These are phyloP conservation scores for Nymphalis polychloros DNA, from an alignment of 2,888 invertebrate species.

Conservation along the genomic window DNA sequence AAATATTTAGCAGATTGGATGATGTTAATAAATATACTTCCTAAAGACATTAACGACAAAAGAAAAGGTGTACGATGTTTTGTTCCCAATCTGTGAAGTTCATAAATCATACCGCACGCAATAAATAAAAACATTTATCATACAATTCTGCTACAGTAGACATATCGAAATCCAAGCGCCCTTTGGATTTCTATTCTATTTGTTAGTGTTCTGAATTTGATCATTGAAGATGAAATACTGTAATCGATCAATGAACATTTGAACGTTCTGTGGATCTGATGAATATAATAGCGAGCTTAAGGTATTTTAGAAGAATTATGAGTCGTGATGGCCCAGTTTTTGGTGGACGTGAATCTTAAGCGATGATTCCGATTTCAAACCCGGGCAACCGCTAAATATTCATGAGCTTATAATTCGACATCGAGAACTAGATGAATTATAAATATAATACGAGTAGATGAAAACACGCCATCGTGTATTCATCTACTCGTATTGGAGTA, in stretches of 20 bases:
- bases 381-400: too few species aligned
- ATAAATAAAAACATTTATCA: slow-evolving; percentile 5
- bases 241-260: background rate
- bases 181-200: background rate
- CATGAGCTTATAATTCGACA: too few species aligned
- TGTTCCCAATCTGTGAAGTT: background rate
- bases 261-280: background rate
- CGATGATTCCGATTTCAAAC: too few species aligned
- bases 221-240: background rate
- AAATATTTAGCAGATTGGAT: background rate
- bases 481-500: too few species aligned
- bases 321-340: too few species aligned
- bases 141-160: background rate
- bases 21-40: background rate
- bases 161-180: background rate
- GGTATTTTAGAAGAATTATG: too few species aligned
- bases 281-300: too few species aligned
- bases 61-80: background rate
- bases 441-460: too few species aligned
- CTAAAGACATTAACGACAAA: background rate
- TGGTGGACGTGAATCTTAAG: too few species aligned
- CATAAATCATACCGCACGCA: background rate
- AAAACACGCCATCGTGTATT: too few species aligned
- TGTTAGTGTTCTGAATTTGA: background rate
- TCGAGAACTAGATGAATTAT: too few species aligned